Evolutionary conservation across 1,140 invertebrate genomes (phyloP), one percentile per base, ranked within the genome.

Genomic region (Brachionus asplanchnoidis): DNA sequence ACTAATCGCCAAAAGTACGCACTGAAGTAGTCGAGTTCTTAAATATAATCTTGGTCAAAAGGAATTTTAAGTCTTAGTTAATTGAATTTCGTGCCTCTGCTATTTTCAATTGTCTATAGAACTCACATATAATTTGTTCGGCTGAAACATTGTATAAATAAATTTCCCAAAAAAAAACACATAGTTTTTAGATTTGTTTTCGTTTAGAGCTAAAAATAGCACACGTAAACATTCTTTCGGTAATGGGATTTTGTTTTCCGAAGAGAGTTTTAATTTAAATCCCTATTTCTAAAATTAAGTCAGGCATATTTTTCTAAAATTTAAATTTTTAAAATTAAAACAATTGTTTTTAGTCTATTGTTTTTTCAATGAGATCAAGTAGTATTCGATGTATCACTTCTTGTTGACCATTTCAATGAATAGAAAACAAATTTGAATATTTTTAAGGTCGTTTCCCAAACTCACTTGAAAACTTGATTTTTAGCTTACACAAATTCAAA

Each of bases 61-160:
- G 42, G 42, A 77, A 77, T 77, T 77, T 77, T 77, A 77, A 77
- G 73, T 77, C 42, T 77, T 50, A 50, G 42, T 77, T 77, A 77
- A 77, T 77, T 77, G 44, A 77, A 50, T 77, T 77, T 77, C 42
- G 42, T 77, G 73, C 32, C 46, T 40, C 9, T 73, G 32, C 26
- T 32, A 32, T 32, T 68, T 68, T 68, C 66, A 28, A 68, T 68
- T 68, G 66, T 9, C 32, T 12, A 73, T 73, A 42, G 42, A 40
- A 7, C 68, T 42, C 32, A 73, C 6, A 36, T 36, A 4, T 73
- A 73, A 73, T 42, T 40, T 32, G 26, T 28, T 42, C 17, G 68
- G 20, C 53, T 60, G 53, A 73, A 42, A 73, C 32, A 73, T 73
- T 73, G 68, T 20, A 73, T 40, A 73, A 73, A 73, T 73, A 73